Evolutionary conservation across 2,888 invertebrate species (phyloP), one percentile per base, ranked within the genome.

Genomic region (Caenorhabditis afra): DNA sequence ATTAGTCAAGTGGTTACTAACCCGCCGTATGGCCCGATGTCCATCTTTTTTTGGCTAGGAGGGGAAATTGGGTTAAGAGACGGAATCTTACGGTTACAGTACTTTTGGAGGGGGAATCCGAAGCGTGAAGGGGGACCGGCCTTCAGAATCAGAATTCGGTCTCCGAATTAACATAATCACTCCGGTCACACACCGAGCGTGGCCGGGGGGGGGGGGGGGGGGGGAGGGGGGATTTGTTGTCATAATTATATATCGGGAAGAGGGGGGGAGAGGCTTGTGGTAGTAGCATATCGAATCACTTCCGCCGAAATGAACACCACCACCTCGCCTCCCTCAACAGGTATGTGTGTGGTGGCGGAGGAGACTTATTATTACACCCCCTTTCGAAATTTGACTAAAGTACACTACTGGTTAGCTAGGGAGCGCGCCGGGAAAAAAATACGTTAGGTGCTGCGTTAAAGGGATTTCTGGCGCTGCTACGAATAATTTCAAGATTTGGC

Each of bases 291-390:
- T 71, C 70, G 70, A 71, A 71, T 71, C 70, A 71, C 16, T 71
- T 71, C 70, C 70, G 70, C 70, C 70, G 70, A 53, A 71, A 71
- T 71, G 70, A 71, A 71, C 70, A 62, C 71, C 41, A 16, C 3
- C 18, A n/a, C n/a, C n/a, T n/a, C n/a, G n/a, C n/a, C n/a, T n/a
- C n/a, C n/a, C n/a, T n/a, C 39, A 44, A 20, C 18, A 39, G 20
- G 47, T 45, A 18, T 16, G 16, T 29, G 16, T 12, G 3, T 35
- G 35, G 37, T 29, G 35, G 55, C 16, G 18, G 7, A 18, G 18
- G 20, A 57, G n/a, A n/a, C 12, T 41, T 41, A 41, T 8, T 14
- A 41, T 11, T 11, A 41, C 41, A 41, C 12, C 29, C 29, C 7
- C 29, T 3, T 5, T 5, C 29, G 29, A 29, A 29, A 29, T 29